phyloP scores from a whole-genome alignment of 2,113 vertebrate genomes.

The Micronisus gabar region DNA sequence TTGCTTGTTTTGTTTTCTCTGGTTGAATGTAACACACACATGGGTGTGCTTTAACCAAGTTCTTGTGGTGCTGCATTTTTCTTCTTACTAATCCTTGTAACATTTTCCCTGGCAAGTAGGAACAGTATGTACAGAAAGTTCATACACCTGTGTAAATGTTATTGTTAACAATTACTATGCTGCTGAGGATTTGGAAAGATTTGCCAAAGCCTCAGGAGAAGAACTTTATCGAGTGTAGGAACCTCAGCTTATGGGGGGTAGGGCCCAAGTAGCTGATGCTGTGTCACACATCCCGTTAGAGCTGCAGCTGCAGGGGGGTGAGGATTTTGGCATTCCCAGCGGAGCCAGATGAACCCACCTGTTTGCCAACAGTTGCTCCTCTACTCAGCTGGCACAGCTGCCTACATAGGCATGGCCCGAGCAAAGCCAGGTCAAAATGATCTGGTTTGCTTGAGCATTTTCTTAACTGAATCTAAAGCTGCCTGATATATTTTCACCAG shows the following conservation, averaged over 20 bases:
- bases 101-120: neutral
- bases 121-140: neutral
- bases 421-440: neutral
- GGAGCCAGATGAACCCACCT: neutral
- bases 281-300: neutral
- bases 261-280: neutral
- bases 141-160: constrained; percentile 17
- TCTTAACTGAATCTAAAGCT: neutral
- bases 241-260: neutral
- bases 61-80: neutral
- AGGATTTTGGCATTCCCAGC: neutral
- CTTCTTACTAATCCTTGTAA: neutral
- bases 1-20: neutral
- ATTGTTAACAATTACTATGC: neutral
- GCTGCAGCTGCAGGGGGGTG: neutral
- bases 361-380: neutral
- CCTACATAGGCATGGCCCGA: neutral
- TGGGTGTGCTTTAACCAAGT: neutral
- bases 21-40: rapidly evolving
- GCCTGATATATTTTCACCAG: neutral
- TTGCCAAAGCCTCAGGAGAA: neutral
- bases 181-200: neutral
- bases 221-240: neutral
- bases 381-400: neutral
- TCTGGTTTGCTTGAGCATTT: neutral